phyloP scores from a whole-genome alignment of 2,113 vertebrate species.

The Rafetus swinhoei region DNA sequence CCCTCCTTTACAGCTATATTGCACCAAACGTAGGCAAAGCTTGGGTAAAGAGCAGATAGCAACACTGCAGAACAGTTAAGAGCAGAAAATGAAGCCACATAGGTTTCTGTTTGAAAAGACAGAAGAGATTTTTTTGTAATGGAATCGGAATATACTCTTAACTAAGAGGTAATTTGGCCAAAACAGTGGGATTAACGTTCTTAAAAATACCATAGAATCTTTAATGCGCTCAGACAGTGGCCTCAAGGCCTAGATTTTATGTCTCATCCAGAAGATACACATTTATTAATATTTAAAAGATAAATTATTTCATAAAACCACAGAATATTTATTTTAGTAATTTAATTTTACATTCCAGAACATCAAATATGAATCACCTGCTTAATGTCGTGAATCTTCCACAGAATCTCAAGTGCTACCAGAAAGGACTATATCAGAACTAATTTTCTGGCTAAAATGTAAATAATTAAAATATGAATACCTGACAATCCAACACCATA shows the following conservation, averaged over 20 bases:
- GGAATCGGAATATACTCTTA: background rate
- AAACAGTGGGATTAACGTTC: background rate
- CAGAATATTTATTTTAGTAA: background rate
- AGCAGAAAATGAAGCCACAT: background rate
- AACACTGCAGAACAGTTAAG: background rate
- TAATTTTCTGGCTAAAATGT: background rate
- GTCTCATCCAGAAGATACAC: background rate
- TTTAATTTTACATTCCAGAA: background rate
- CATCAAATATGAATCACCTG: background rate
- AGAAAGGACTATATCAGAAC: background rate
- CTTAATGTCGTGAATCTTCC: background rate
- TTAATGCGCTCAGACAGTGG: accelerated
- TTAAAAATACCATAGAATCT: background rate
- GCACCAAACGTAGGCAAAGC: background rate
- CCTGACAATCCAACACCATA: slow-evolving; percentile 31
- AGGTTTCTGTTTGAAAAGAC: background rate
- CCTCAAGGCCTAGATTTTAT: background rate
- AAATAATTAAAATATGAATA: slow-evolving; percentile 8
- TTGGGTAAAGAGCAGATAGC: background rate
- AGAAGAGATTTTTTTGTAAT: background rate
- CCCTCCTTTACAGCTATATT: background rate
- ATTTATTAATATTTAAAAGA: background rate
- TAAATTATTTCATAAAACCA: background rate
- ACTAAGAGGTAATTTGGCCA: background rate
- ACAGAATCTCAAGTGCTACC: background rate